phyloP scores from a whole-genome alignment of 2,888 invertebrate species.

The Aradus depressus region DNA sequence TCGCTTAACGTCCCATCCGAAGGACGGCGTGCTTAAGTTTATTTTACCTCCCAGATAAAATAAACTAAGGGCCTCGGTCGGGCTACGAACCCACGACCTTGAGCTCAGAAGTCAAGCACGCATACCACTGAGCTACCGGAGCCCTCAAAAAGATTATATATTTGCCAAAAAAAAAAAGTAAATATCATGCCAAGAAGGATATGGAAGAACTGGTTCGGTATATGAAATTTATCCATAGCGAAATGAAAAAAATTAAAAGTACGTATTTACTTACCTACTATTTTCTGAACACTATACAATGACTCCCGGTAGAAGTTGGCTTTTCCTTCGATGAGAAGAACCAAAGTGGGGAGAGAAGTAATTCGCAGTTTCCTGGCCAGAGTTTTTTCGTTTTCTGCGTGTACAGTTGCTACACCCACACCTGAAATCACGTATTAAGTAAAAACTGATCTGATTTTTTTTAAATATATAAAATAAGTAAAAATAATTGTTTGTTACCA shows the following conservation, averaged over 20 bases:
- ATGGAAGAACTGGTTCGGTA: too few species aligned
- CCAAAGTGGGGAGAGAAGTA: slow-evolving; percentile 67
- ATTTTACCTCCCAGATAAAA: too few species aligned
- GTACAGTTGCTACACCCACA: slow-evolving; percentile 67
- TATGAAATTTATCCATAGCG: too few species aligned
- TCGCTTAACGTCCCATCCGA: too few species aligned
- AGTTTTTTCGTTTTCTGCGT: slow-evolving; percentile 69
- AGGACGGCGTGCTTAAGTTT: too few species aligned
- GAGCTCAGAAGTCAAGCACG: too few species aligned
- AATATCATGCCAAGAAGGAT: background rate
- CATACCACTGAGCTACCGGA: too few species aligned
- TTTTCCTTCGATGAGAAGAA: slow-evolving; percentile 71
- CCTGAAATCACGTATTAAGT: slow-evolving; percentile 43
- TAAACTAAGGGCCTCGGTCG: too few species aligned
- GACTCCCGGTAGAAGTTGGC: slow-evolving; percentile 73
- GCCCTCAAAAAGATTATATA: too few species aligned
- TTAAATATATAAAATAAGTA: background rate
- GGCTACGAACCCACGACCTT: too few species aligned
- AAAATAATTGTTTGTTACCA: slow-evolving; percentile 24
- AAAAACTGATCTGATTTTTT: background rate
- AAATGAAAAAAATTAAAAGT: slow-evolving; percentile 1
- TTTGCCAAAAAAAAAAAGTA: too few species aligned
- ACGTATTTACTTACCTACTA: slow-evolving; percentile 54
- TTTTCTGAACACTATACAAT: slow-evolving; percentile 63
- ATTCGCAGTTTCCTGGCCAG: slow-evolving; percentile 69